Base-by-base conservation (phyloP, 2,113 vertebrate species). In the western clawed frog (Xenopus tropicalis) region DNA sequence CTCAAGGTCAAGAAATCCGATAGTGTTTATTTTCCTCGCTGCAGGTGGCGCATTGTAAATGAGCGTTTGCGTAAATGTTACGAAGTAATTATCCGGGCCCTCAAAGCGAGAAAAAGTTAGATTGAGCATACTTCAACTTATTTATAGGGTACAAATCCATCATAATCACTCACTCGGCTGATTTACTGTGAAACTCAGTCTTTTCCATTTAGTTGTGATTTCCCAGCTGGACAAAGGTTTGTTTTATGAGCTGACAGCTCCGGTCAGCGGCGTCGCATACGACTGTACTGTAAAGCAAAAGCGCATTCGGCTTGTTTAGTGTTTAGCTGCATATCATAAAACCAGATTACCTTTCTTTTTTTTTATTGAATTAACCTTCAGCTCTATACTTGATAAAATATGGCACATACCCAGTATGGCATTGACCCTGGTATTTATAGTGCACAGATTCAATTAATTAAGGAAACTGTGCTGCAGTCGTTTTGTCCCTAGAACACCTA, bases 141-240 rank as follows among this genome's bases (percentile, higher is more conserved):
- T 62, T 66, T 73, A 56, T 22, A 73, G 17, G 43, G 16, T 66
- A 58, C 16, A 58, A 66, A 58, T 64, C 59, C 61, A 66, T 72
- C 51, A 42, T 24, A 23, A 42, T 73, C 54, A 66, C 42, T 17
- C 62, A 17, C 29, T 29, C 19, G 23, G 54, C 66, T 59, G 42
- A 51, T 22, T n/a, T 48, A 25, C 23, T 51, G 29, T 25, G 37
- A n/a, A 29, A 24, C 61, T 21, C 3, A 11, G 14, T 44, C 46
- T 65, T 65, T 65, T 65, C 37, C 42, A 57, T 65, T 11, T 12
- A 14, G 13, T 57, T 42, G 16, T 24, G 23, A n/a, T 43, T 29
- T 62, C 19, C 17, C 22, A 22, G 25, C 43, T 63, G 17, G 42
- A 48, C n/a, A 24, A 37, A 66, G 48, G 19, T 5, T 65, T 42